Base-by-base conservation (phyloP, 2,888 invertebrate genomes). In the Andrena hattorfiana region DNA sequence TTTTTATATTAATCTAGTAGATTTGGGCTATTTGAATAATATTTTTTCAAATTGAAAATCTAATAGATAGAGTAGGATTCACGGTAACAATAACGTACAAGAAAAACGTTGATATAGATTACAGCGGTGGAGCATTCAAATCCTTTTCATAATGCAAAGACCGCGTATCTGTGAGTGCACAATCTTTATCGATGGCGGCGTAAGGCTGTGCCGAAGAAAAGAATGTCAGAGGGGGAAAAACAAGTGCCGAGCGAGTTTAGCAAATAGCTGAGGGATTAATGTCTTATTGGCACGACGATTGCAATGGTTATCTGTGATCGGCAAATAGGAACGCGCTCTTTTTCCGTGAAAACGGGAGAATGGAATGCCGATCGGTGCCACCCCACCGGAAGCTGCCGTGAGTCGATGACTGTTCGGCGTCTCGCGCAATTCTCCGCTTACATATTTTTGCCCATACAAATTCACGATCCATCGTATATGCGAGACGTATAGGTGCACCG, bases 261-360 rank as follows among this genome's bases (percentile, higher is more conserved):
- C 89, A 85, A 91, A 91, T 89, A 87, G 48, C 84, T 77, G 83
- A 84, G 83, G 90, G 90, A 92, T 91, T 91, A 91, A 81, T 87
- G 83, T 82, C 89, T 91, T 91, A 89, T 91, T 89, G 89, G 85
- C 81, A 81, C 86, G 87, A 86, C 85, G 90, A 91, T 90, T 91
- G 88, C 88, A 74, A 60, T 70, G 69, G 77, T 85, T 88, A 90
- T 89, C 87, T 86, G 72, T 76, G 67, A 88, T 88, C 84, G 86
- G 85, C 75, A 91, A 91, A 91, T 84, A 90, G 42, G 56, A 84
- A 82, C 72, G 83, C 77, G 83, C 80, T 87, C 80, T 86, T 82
- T 83, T 88, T 85, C 84, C 73, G 62, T 76, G 79, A 83, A 87
- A 81, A 63, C 35, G 76, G 88, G 87, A 87, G 89, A 91, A 90